Base-by-base conservation (phyloP, 1,140 invertebrate genomes). In the Lepidurus packardi region DNA sequence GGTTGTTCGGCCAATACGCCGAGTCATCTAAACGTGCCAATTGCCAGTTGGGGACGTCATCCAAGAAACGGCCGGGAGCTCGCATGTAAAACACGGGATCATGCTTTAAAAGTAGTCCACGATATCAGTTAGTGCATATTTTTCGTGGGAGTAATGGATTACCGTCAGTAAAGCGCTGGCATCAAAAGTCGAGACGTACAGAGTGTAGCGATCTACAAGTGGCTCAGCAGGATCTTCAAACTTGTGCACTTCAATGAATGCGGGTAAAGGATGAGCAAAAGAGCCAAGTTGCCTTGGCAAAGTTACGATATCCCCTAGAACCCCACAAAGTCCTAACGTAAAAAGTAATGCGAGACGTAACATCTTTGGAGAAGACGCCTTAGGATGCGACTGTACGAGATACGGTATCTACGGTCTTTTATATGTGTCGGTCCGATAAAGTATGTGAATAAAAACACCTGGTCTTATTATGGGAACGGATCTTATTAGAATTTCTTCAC, bases 1-100 rank as follows among this genome's bases (percentile, higher is more conserved):
- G 81, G 73, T 83, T 81, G 53, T 84, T 84, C 25, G 83, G 83
- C 83, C 83, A 84, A 73, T 78, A 80, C 9, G 83, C 81, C 16
- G 78, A 80, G 45, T 79, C 77, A 73, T 83, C 83, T 44, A 84
- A 77, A 43, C 81, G 76, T 34, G 79, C 53, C 53, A 84, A 53
- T 16, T 82, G 73, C 83, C 83, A 84, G 47, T 78, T 77, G 10
- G 78, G 34, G 0, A 83, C 77, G 25, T 80, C 77, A 74, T 81
- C 76, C 34, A 84, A 73, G 74, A 77, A 80, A 34, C 77, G 76
- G n/a, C 83, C 83, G 4, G 83, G 82, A 47, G 81, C 34, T 47
- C 80, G 80, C 44, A 84, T 76, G 16, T 81, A 80, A 79, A 82
- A 83, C 25, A 82, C 82, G 2, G 78, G 80, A 76, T 82, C 81